Base-by-base conservation (phyloP, 2,113 vertebrate species). In the Sinocyclocheilus anophthalmus region DNA sequence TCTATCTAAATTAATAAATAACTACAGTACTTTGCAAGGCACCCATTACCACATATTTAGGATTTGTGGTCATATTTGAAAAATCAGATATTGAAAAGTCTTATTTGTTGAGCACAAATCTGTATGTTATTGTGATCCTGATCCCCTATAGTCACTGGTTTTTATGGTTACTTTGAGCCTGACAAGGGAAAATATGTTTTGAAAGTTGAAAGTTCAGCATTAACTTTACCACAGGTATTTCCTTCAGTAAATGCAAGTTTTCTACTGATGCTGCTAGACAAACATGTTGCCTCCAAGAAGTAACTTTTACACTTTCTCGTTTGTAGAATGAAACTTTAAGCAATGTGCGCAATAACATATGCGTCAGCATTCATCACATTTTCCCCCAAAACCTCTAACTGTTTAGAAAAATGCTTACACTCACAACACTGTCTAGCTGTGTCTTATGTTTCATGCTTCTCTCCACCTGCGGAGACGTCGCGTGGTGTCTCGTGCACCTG, bases 391-490 rank as follows among this genome's bases (percentile, higher is more conserved):
- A 30, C 55, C 55, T 76, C 42, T 48, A 50, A 24, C 39, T 69
- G 26, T 26, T 48, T 24, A 16, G 67, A 70, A 75, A 59, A 30
- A 55, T 22, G 50, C 73, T 33, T 77, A 42, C 37, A 30, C 70
- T 67, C 22, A 42, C 57, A 69, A 63, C 45, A 30, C 18, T 83
- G 45, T 77, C 48, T 84, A 59, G 13, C 48, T 81, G 76, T 84
- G 53, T 78, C 33, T 81, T 81, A 20, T 80, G 86, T 73, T 39
- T 80, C 55, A 50, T 37, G 45, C 53, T 33, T 9, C 61, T 2
- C 80, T 80, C 76, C 55, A 84, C 87, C 84, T 80, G 81, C 59
- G 22, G 87, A 70, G 84, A 82, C 53, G 10, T 1, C 13, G 59
- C 57, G 48, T 11, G 53, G 37, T 39, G 26, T 50, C 20, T 37